Base-by-base conservation (phyloP, 2,888 invertebrate species). In the Sarcophaga caerulescens region DNA sequence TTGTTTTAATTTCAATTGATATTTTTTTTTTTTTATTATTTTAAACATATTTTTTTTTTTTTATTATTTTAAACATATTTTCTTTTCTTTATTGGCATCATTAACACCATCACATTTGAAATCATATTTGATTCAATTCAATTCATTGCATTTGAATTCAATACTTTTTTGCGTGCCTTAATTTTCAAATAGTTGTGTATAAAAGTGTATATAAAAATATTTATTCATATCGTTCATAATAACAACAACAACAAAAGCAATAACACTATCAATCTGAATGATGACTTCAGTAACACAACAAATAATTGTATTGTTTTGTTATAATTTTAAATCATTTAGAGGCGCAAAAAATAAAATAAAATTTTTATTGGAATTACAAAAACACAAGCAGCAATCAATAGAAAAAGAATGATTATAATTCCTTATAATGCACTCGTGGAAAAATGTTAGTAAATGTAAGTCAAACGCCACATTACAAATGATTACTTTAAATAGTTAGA, bases 291-390 rank as follows among this genome's bases (percentile, higher is more conserved):
- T 35, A 35, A 35, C 3, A 35, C 35, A 35, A 35, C 74, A 77
- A 80, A 71, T 80, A 70, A 81, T 84, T 86, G 80, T 77, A 81
- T 81, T 85, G 83, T 86, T 81, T 86, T 86, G 74, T 62, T 84
- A 84, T 68, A 73, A 78, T 84, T 52, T 84, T 84, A 78, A 84
- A 84, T 84, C 80, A 83, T 25, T 68, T 77, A 80, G 79, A 59
- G 83, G 68, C 83, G 80, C 80, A 78, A 62, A 71, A 70, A 76
- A 59, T 57, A 66, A 66, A 35, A 69, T 19, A 52, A 19, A 47
- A 59, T 17, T 35, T 35, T 35, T 35, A 35, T 35, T 1, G n/a
- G 73, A 80, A 19, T 69, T 70, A 25, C 35, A 68, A 14, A 47
- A 47, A 47, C 14, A 47, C 14, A 47, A 14, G 4, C 47, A 52